phyloP scores from a whole-genome alignment of 2,113 vertebrate species.

The Erythrocercus mccallii region DNA sequence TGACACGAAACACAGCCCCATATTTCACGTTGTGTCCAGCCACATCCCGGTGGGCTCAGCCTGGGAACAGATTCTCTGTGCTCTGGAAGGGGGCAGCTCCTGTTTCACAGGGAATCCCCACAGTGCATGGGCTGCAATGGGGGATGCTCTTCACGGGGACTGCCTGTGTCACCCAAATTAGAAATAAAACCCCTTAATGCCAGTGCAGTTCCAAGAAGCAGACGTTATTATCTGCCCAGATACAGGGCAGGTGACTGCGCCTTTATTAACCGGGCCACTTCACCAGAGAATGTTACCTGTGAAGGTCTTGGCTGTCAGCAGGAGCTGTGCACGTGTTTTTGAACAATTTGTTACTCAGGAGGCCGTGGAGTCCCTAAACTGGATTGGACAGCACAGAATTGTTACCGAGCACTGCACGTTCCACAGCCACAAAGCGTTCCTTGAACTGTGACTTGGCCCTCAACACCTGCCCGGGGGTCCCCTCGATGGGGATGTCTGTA shows the following conservation, averaged over 20 bases:
- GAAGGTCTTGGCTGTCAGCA: too few species aligned
- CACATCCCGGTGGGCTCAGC: not conserved
- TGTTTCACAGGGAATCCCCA: not conserved
- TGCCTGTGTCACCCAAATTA: accelerated
- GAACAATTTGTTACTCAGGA: not conserved
- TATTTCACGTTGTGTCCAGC: accelerated
- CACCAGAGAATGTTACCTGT: not conserved
- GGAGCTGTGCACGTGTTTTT: not conserved
- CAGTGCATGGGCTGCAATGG: accelerated
- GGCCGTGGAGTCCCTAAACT: not conserved
- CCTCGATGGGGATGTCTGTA: accelerated
- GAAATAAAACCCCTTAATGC: not conserved
- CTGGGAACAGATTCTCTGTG: not conserved
- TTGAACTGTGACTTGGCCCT: accelerated
- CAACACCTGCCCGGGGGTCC: accelerated
- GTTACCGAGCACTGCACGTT: not conserved
- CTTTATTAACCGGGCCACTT: accelerated
- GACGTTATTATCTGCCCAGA: accelerated
- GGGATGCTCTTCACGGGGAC: not conserved
- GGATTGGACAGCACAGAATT: accelerated
- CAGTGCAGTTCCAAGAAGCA: accelerated
- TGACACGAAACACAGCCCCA: too few species aligned
- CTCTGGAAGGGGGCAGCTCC: too few species aligned
- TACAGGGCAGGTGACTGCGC: not conserved
- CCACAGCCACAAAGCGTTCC: accelerated